Evolutionary conservation across 2,797 vertebrate species (phyloP).

Genomic region (Leuciscus waleckii): DNA sequence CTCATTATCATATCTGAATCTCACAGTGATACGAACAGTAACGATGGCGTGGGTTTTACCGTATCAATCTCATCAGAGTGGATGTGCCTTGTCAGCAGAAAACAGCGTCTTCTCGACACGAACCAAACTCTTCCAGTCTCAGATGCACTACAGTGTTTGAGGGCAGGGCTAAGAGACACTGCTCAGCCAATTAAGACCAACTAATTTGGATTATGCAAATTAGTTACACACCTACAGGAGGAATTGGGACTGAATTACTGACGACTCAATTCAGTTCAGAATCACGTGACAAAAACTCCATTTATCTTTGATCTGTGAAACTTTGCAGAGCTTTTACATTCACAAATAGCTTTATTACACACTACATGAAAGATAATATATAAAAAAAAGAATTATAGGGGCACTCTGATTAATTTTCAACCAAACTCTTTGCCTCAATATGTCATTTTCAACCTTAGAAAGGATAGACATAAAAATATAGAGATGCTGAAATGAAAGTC

Average conservation of each 20-base stretch:
- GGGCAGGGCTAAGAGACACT: no score
- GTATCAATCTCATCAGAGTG: neutral
- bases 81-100: neutral
- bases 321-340: neutral
- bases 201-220: neutral
- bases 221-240: neutral
- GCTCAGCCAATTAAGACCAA: neutral
- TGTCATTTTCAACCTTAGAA: no score
- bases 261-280: neutral
- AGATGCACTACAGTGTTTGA: neutral
- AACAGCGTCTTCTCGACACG: neutral
- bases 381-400: no score
- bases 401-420: no score
- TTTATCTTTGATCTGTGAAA: no score
- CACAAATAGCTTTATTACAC: neutral
- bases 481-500: no score
- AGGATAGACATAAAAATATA: no score
- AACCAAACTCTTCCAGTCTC: neutral
- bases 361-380: neutral
- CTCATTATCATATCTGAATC: neutral
- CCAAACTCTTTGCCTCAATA: no score
- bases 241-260: neutral
- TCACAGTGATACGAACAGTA: neutral
- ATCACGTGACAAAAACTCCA: no score
- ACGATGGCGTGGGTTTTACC: neutral